These are phyloP conservation scores for Protosalanx chinensis DNA, from an alignment of 2,797 vertebrate genomes.

Conservation along the genomic window DNA sequence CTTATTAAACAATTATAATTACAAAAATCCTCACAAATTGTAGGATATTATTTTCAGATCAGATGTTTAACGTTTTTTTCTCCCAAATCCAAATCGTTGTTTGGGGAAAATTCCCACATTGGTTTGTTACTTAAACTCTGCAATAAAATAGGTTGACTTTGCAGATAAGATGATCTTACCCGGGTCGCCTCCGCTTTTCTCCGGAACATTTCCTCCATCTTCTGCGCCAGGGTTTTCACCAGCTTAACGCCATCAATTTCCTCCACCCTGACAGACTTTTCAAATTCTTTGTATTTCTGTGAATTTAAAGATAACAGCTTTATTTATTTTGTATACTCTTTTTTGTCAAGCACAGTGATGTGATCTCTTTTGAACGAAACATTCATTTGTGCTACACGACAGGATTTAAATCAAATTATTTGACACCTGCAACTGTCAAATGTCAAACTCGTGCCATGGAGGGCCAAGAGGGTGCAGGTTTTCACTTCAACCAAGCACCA, in stretches of 20 bases:
- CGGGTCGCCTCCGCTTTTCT: slow-evolving; percentile 90
- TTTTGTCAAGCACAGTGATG: neutral
- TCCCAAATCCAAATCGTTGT: no score
- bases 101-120: no score
- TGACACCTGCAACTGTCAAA: neutral
- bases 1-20: no score
- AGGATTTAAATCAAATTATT: neutral
- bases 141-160: neutral
- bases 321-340: neutral
- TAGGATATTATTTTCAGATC: no score
- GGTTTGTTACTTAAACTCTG: neutral
- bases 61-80: no score
- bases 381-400: neutral
- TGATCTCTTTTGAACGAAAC: neutral
- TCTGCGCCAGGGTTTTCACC: slow-evolving; percentile 91
- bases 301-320: slow-evolving; percentile 36
- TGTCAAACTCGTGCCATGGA: no score
- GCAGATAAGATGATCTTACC: slow-evolving; percentile 68
- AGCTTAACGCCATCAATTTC: slow-evolving; percentile 94
- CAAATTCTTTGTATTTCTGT: slow-evolving; percentile 95
- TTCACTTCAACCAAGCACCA: no score
- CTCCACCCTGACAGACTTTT: slow-evolving; percentile 89
- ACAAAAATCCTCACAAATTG: no score
- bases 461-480: no score
- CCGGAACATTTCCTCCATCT: slow-evolving; percentile 96